Percentiles rank a stretch among this genome's conserved stretches.
Conservation (phyloP, 2,888 invertebrate genomes). For the Terebella lapidaria region DNA sequence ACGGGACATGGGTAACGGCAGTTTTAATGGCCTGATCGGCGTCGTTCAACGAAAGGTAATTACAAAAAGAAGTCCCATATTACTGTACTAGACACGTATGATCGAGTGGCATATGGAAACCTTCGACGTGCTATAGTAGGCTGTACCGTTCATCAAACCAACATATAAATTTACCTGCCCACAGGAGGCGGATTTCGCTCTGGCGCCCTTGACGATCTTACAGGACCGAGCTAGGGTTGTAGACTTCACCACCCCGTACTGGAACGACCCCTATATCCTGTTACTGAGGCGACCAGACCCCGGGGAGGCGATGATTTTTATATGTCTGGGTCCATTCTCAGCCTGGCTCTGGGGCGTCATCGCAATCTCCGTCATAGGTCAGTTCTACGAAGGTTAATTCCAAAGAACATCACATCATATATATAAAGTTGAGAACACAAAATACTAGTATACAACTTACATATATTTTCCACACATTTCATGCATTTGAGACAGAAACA, state of each 20-base stretch:
- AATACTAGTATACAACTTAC: too few relatives aligned
- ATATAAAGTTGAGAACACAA: too few relatives aligned
- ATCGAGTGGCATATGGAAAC: too few relatives aligned
- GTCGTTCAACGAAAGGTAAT: constrained; percentile 1
- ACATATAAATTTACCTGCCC: too few relatives aligned
- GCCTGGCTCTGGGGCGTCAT: background rate
- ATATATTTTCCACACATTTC: too few relatives aligned
- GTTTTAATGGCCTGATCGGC: background rate
- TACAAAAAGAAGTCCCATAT: too few relatives aligned
- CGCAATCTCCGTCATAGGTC: background rate
- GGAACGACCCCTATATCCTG: background rate
- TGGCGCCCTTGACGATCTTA: background rate
- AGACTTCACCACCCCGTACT: background rate
- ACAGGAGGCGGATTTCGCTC: constrained; percentile 1
- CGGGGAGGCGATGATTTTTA: background rate
- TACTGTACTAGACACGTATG: too few relatives aligned
- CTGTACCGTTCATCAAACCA: too few relatives aligned
- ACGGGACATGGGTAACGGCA: background rate
- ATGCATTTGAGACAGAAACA: too few relatives aligned
- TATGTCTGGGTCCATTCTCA: background rate
- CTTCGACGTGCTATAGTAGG: too few relatives aligned
- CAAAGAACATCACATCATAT: too few relatives aligned
- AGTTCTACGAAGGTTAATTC: too few relatives aligned
- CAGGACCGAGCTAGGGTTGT: background rate
- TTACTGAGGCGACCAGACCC: background rate